Evolutionary conservation across 1,140 invertebrate species (phyloP).

Genomic region (Pissodes strobi): DNA sequence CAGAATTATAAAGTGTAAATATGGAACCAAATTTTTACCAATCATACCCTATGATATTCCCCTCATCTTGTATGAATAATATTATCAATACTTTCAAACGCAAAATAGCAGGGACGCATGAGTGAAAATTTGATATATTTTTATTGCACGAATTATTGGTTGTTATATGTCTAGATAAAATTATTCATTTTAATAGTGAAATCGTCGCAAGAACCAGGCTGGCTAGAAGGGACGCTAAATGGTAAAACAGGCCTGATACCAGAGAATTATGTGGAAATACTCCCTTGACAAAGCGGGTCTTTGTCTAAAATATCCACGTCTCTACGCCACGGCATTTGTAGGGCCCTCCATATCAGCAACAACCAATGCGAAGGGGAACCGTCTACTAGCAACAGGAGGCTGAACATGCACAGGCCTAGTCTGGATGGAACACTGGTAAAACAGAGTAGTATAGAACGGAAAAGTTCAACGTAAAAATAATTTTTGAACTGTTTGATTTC

Average conservation of each 20-base stretch:
- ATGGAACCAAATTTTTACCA: no score
- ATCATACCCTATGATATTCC: no score
- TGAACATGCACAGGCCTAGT: conserved; percentile 44
- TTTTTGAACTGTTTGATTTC: no score
- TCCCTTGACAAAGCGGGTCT: conserved; percentile 63
- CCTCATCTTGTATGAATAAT: no score
- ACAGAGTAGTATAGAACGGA: conserved; percentile 42
- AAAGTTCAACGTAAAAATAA: conserved; percentile 47
- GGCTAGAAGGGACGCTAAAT: conserved; percentile 93
- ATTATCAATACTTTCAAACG: no score
- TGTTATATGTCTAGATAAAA: no score
- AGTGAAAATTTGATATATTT: no score
- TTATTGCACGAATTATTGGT: no score
- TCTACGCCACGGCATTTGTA: conserved; percentile 44
- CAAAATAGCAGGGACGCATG: no score
- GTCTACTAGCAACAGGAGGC: conserved; percentile 7
- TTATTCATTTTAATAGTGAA: conserved; percentile 70
- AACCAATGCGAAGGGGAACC: conserved; percentile 29
- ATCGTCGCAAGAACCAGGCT: conserved; percentile 90
- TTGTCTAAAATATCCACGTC: conserved; percentile 49
- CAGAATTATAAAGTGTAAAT: no score
- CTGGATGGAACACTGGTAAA: conserved; percentile 40
- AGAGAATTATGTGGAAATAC: conserved; percentile 94
- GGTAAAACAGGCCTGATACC: conserved; percentile 93
- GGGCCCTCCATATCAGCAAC: conserved; percentile 44